Evolutionary conservation across 1,140 invertebrate genomes (phyloP).

Genomic region (Penaeus vannamei): DNA sequence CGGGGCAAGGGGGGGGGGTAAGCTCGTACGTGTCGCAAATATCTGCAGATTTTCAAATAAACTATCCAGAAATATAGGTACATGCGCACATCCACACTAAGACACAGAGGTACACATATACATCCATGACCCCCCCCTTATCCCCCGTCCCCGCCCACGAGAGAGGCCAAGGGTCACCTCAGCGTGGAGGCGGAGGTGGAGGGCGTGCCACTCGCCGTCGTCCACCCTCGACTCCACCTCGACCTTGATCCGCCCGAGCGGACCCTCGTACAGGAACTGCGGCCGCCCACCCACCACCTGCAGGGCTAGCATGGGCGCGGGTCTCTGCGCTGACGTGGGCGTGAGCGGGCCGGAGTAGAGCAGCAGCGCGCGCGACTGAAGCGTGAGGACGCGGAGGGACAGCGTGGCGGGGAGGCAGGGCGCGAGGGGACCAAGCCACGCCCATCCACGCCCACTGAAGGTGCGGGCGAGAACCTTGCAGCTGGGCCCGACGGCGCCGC

Average conservation of each 20-base stretch:
- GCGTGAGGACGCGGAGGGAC: constrained; percentile 35
- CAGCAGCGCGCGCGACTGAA: constrained; percentile 12
- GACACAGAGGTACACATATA: too few relatives aligned
- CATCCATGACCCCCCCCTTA: too few relatives aligned
- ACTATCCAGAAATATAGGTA: too few relatives aligned
- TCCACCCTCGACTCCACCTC: constrained; percentile 13
- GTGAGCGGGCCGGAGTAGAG: constrained; percentile 42
- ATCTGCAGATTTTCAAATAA: too few relatives aligned
- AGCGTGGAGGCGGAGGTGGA: constrained; percentile 10
- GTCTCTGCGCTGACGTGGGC: not conserved
- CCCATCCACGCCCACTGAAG: constrained; percentile 48
- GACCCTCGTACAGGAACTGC: constrained; percentile 34
- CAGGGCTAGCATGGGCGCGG: constrained; percentile 44
- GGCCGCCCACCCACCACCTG: constrained; percentile 42
- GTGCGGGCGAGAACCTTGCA: constrained; percentile 43
- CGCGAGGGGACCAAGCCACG: constrained; percentile 34
- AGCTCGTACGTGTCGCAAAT: too few relatives aligned
- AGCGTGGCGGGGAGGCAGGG: constrained; percentile 44
- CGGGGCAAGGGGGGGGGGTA: too few relatives aligned
- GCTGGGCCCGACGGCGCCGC: not conserved
- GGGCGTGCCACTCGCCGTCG: constrained; percentile 44
- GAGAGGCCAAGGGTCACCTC: not conserved
- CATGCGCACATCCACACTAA: too few relatives aligned
- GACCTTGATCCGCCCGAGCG: constrained; percentile 5
- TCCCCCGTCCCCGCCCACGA: too few relatives aligned